Conservation (phyloP, 92 coral and sea anemone genomes). For the Micromussa lordhowensis region DNA sequence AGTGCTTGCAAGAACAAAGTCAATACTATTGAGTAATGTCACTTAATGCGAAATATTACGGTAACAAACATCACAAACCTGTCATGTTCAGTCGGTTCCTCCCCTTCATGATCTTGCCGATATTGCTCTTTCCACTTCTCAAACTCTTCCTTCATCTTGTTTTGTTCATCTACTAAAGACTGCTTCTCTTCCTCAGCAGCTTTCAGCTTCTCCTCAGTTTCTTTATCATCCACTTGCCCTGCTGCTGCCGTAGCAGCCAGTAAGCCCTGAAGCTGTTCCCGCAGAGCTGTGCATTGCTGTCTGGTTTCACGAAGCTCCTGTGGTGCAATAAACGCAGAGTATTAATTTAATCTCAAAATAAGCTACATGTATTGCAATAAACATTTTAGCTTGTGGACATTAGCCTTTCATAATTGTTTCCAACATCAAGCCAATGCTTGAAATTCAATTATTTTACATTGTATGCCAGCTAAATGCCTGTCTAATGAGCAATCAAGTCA, state of each 20-base stretch:
- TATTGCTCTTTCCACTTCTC: conserved; percentile 92
- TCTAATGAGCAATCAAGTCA: neutral
- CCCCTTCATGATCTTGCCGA: conserved; percentile 82
- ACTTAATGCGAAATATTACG: too few relatives aligned
- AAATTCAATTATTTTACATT: too few relatives aligned
- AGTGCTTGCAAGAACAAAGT: too few relatives aligned
- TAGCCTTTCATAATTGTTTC: neutral
- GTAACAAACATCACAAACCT: conserved; percentile 53
- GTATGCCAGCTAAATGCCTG: too few relatives aligned
- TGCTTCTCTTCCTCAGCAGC: conserved; percentile 92
- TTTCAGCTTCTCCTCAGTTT: conserved; percentile 87
- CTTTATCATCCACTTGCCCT: conserved; percentile 73
- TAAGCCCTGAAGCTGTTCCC: conserved; percentile 90
- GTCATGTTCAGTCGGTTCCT: conserved; percentile 82
- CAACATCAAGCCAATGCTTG: neutral
- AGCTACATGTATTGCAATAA: too few relatives aligned
- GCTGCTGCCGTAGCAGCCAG: conserved; percentile 74
- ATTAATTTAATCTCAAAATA: neutral
- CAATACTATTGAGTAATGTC: too few relatives aligned
- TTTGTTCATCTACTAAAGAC: conserved; percentile 83
- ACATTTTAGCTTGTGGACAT: too few relatives aligned
- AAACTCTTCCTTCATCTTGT: conserved; percentile 88
- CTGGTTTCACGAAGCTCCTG: conserved; percentile 94
- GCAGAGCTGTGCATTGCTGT: conserved; percentile 82
- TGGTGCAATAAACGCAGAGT: neutral